Evolutionary conservation across 2,113 vertebrate genomes (phyloP), one percentile per base, ranked within the genome.

Genomic region (Hydrochoerus hydrochaeris): DNA sequence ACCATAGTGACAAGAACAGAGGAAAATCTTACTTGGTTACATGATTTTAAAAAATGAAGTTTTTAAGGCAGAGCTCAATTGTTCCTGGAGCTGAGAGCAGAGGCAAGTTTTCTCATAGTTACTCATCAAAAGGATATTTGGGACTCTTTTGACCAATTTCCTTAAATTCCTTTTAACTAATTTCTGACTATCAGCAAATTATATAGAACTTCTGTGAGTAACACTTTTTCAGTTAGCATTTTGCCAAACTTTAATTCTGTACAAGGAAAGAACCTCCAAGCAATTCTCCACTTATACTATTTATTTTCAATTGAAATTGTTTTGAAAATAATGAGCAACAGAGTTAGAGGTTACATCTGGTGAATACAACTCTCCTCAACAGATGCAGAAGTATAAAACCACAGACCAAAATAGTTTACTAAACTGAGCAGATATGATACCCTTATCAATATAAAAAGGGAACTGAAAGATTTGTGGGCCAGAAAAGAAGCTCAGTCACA

Each of bases 301-400:
- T 88, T 44, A 87, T 94, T 97, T 88, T 90, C 81, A 84, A 35
- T 12, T 46, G 73, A 95, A 95, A 49, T 65, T 87, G 19, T 82
- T 63, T 81, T 49, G 26, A 44, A 92, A 88, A 87, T 35, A 26
- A 28, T 52, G 54, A 88, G 58, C 28, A 38, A 13, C 24, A 46
- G 95, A 96, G 35, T 81, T 85, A 63, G 92, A 94, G 69, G 90
- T 96, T 57, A 86, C 85, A n/a, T 95, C 60, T 62, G 54, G 38
- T 83, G 78, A 94, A 67, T 7, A 32, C 9, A 52, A 5, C 24
- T 91, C 58, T 94, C 80, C 58, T 69, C 62, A 62, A 90, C 65
- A 54, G 60, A 90, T 67, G 44, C 16, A 44, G 7, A 85, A 94
- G 58, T 78, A 1, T 22, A 60, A 82, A 94, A 24, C 35, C 28